A percentile compares a stretch with the other conserved stretches of the same genome.
Conservation (phyloP, 2,113 vertebrate species). For the Hydrochoerus hydrochaeris region DNA sequence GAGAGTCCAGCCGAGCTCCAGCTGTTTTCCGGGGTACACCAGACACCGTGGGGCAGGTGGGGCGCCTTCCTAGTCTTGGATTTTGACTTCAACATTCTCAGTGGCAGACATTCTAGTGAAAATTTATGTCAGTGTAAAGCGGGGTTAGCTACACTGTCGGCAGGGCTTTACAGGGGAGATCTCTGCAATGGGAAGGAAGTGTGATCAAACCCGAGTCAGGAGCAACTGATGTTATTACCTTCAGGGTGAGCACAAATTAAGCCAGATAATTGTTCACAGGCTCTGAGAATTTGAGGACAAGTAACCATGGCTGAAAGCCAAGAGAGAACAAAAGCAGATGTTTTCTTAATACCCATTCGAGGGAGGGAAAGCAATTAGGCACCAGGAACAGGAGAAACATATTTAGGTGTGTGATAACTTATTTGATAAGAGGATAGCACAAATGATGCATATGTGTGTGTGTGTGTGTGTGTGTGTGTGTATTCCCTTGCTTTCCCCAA, state of each 20-base stretch:
- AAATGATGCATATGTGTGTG: not conserved
- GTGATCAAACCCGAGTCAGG: not conserved
- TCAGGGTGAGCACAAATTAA: not conserved
- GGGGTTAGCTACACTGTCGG: not conserved
- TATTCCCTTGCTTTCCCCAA: not conserved
- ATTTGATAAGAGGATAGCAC: not conserved
- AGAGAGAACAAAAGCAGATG: not conserved
- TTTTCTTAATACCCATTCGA: not conserved
- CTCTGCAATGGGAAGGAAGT: not conserved
- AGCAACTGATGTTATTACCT: not conserved
- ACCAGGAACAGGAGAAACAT: not conserved
- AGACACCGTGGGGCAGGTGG: slow-evolving; percentile 96
- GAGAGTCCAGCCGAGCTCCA: slow-evolving; percentile 96
- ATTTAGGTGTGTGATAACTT: not conserved
- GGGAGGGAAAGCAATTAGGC: slow-evolving; percentile 25
- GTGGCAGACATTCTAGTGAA: slow-evolving; percentile 58
- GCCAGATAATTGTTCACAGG: slow-evolving; percentile 26
- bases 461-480: not conserved
- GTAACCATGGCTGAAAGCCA: not conserved
- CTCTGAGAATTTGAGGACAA: slow-evolving; percentile 28
- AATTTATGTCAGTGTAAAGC: not conserved
- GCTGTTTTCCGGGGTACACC: slow-evolving; percentile 92
- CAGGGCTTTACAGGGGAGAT: not conserved
- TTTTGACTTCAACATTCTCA: slow-evolving; percentile 91
- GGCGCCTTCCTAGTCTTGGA: slow-evolving; percentile 90